These are phyloP conservation scores for Heliopora coerulea DNA, from an alignment of 92 coral and sea anemone genomes.

Conservation along the genomic window DNA sequence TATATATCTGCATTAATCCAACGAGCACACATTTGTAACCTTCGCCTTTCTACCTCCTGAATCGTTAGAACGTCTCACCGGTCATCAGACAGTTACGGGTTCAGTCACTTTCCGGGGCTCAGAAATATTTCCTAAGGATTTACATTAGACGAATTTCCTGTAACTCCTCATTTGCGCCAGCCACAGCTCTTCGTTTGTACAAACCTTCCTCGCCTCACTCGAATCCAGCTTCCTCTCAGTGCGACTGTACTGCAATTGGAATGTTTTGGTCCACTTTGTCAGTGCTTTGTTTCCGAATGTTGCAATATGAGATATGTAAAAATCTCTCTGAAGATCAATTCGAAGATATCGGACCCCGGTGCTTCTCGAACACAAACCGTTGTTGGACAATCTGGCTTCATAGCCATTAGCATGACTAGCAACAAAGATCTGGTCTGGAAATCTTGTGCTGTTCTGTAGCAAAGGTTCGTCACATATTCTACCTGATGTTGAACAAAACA, in stretches of 20 bases:
- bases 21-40: no score
- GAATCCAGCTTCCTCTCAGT: not conserved
- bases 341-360: not conserved
- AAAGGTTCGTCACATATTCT: slow-evolving; percentile 2
- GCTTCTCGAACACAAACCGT: slow-evolving; percentile 10
- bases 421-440: slow-evolving; percentile 13
- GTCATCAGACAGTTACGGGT: no score
- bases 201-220: not conserved
- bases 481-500: slow-evolving; percentile 20
- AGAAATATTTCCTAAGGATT: no score
- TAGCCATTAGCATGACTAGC: slow-evolving; percentile 1
- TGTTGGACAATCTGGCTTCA: slow-evolving; percentile 24
- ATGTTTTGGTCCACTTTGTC: not conserved
- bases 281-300: slow-evolving; percentile 17
- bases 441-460: slow-evolving; percentile 13
- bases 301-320: not conserved
- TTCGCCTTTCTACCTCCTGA: no score
- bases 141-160: no score
- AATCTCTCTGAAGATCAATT: slow-evolving; percentile 10
- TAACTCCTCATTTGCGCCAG: no score
- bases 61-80: no score
- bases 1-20: no score
- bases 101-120: no score
- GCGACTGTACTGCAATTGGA: not conserved
- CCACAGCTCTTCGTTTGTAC: not conserved